phyloP scores from a whole-genome alignment of 2,888 invertebrate species.

The Noctua janthe region DNA sequence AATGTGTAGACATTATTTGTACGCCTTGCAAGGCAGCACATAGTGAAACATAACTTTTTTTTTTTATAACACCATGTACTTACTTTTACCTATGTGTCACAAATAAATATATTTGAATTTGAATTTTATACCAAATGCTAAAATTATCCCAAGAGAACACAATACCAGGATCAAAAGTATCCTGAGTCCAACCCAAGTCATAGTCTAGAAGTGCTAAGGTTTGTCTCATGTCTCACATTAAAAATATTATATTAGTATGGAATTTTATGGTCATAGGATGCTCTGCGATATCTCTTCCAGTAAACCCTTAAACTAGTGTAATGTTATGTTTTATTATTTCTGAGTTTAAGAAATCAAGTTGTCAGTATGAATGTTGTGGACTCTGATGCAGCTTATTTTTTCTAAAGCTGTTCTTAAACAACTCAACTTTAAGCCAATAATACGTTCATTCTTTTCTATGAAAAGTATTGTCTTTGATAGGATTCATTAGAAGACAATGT shows the following conservation, averaged over 20 bases:
- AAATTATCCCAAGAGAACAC: not conserved
- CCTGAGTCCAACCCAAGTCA: not conserved
- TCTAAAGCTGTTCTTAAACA: not conserved
- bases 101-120: no score
- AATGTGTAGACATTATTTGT: no score
- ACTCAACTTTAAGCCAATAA: not conserved
- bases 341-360: not conserved
- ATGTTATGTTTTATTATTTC: not conserved
- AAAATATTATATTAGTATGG: no score
- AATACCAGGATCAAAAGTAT: not conserved
- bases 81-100: no score
- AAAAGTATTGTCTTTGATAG: not conserved
- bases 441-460: not conserved
- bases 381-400: not conserved
- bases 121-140: no score
- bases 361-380: not conserved
- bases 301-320: not conserved
- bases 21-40: no score
- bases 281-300: not conserved
- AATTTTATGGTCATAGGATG: not conserved
- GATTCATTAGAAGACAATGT: not conserved
- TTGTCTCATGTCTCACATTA: not conserved
- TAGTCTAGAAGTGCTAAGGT: not conserved
- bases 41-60: no score
- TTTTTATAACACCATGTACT: no score